Base-by-base conservation (phyloP, 2,113 vertebrate genomes). In the Triplophysa tibetana region DNA sequence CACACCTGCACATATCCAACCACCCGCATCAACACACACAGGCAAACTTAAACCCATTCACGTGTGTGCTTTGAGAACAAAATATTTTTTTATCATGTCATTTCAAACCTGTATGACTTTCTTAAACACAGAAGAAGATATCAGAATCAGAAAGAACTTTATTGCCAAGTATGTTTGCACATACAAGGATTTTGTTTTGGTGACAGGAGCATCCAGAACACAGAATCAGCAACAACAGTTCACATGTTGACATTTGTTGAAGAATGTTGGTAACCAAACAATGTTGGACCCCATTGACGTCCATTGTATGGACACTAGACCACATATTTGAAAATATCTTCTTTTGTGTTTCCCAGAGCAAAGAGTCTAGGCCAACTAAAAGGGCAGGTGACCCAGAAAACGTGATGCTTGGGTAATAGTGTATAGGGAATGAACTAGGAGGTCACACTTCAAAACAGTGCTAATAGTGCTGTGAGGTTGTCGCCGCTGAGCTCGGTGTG, bases 371-470 rank as follows among this genome's bases (percentile, higher is more conserved):
- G 54, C 33, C 54, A 43, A 3, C 33, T 43, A 21, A 60, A 61
- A 61, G 54, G 60, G 19, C 78, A 70, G 17, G 66, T 63, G 61
- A 5, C 7, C 73, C 77, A 61, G 41, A 21, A 19, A 72, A 60
- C 41, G 62, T 50, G 43, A 79, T 58, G 29, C 60, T 48, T 38
- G 0, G 23, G 43, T 65, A 26, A 24, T 74, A 48, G 78, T 56
- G 68, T 58, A 48, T 29, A 24, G 29, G 48, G 60, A 29, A 33
- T 29, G 43, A 58, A 74, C 64, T 45, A 68, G 23, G 45, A 1
- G 11, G 13, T 73, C 69, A 65, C 80, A 82, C 75, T 48, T 67
- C 48, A 45, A 56, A 17, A 24, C 23, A 73, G 60, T 65, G 61
- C 29, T 72, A 73, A 73, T 56, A 73, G 69, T 41, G 43, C 41